phyloP scores from a whole-genome alignment of 2,888 invertebrate species.

The Theodoxus fluviatilis region DNA sequence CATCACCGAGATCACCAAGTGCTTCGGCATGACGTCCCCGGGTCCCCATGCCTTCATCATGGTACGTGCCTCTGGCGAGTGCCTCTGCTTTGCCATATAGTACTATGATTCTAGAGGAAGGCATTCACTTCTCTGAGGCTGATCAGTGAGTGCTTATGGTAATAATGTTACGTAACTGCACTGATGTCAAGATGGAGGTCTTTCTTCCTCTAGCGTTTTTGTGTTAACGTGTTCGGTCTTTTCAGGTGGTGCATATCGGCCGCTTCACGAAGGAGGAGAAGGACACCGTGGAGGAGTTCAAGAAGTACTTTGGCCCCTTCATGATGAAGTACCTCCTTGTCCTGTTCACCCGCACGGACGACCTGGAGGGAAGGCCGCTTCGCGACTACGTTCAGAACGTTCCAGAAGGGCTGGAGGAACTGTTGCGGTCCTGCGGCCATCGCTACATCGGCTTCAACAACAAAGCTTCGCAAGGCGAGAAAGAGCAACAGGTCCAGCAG shows the following conservation, averaged over 20 bases:
- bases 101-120: too few species aligned
- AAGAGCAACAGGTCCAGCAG: conserved; percentile 23
- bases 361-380: conserved; percentile 26
- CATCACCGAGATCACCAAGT: conserved; percentile 25
- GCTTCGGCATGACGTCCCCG: conserved; percentile 4
- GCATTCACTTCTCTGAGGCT: too few species aligned
- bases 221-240: too few species aligned
- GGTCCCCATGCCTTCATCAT: conserved; percentile 17
- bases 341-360: conserved; percentile 32
- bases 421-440: conserved; percentile 24
- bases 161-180: too few species aligned
- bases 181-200: too few species aligned
- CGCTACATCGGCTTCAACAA: conserved; percentile 30
- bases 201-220: too few species aligned
- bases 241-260: conserved; percentile 26
- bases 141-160: too few species aligned
- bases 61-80: too few species aligned
- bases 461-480: conserved; percentile 15
- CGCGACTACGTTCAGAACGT: conserved; percentile 25
- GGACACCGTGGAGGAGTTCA: conserved; percentile 29
- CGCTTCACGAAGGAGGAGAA: conserved; percentile 33
- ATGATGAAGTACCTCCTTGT: conserved; percentile 28
- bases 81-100: too few species aligned
- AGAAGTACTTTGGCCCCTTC: conserved; percentile 27
- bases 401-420: conserved; percentile 22